phyloP scores from a whole-genome alignment of 1,140 invertebrate species.

The Drosophila ohnishii region DNA sequence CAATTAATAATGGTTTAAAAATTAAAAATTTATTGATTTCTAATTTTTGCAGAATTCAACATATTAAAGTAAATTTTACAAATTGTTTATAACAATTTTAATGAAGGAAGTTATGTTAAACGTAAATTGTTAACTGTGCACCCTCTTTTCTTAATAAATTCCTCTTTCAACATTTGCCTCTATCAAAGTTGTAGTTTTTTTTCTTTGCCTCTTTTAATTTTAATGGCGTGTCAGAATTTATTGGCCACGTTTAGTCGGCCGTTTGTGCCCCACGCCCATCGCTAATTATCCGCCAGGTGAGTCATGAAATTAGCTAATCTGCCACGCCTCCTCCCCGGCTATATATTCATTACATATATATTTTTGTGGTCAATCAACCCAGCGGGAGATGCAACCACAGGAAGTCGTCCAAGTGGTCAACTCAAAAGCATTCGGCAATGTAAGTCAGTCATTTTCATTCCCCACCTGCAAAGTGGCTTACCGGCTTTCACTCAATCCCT shows the following conservation, averaged over 20 bases:
- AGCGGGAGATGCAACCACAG: conserved; percentile 71
- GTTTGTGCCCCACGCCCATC: conserved; percentile 41
- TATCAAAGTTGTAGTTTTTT: background rate
- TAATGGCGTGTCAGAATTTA: conserved; percentile 78
- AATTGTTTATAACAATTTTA: no score
- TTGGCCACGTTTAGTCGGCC: conserved; percentile 70
- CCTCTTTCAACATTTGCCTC: conserved; percentile 6
- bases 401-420: conserved; percentile 49
- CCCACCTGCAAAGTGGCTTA: conserved; percentile 63
- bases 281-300: conserved; percentile 54
- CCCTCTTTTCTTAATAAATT: background rate
- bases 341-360: background rate
- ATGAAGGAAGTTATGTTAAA: no score
- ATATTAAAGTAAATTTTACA: no score
- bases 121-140: background rate
- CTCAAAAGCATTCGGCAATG: conserved; percentile 59
- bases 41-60: no score
- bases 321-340: conserved; percentile 16
- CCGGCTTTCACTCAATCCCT: conserved; percentile 63
- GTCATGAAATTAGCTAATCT: conserved; percentile 67
- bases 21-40: no score
- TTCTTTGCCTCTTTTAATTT: conserved; percentile 51
- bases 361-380: conserved; percentile 47
- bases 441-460: conserved; percentile 57
- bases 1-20: no score